These are phyloP conservation scores for Marcusenius ussheri DNA, from an alignment of 2,113 vertebrate genomes.

Conservation along the genomic window DNA sequence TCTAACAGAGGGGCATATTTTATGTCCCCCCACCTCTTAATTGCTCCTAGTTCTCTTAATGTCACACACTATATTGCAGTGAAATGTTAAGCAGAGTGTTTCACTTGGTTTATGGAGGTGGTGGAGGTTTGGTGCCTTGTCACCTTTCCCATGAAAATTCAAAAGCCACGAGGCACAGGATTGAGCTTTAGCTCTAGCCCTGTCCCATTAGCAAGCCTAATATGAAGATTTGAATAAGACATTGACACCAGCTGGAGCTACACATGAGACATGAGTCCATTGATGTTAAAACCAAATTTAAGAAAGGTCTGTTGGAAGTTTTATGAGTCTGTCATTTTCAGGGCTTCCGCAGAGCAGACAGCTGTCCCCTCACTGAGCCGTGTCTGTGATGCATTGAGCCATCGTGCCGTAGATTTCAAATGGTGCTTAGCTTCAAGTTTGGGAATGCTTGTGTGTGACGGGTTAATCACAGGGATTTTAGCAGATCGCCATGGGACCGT, in stretches of 20 bases:
- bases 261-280: neutral
- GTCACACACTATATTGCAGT: neutral
- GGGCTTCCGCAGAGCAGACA: neutral
- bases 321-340: neutral
- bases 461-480: neutral
- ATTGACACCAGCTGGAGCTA: neutral
- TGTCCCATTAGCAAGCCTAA: neutral
- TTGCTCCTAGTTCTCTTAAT: neutral
- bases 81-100: neutral
- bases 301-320: neutral
- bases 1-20: neutral
- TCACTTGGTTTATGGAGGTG: neutral
- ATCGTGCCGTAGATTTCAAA: neutral
- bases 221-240: neutral
- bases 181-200: neutral
- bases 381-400: neutral
- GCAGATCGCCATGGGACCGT: neutral
- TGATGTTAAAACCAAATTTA: neutral
- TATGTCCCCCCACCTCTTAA: neutral
- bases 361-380: neutral
- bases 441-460: neutral
- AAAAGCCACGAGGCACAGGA: neutral
- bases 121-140: neutral
- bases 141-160: neutral
- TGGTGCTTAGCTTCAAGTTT: neutral